Conservation (phyloP, 2,888 invertebrate genomes). For the Cephus rjabovi region DNA sequence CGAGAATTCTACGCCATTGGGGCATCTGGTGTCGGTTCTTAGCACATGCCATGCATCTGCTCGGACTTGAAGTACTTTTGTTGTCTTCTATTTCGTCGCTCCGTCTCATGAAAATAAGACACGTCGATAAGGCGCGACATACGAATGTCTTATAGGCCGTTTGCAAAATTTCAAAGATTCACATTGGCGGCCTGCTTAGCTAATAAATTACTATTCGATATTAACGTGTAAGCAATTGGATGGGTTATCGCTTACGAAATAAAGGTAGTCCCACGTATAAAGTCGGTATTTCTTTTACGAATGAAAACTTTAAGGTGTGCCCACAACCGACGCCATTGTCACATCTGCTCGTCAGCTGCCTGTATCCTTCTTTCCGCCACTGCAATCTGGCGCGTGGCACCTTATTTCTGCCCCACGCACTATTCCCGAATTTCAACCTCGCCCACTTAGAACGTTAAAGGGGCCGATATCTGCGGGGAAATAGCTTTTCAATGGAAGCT, state of each 20-base stretch:
- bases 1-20: constrained; percentile 57
- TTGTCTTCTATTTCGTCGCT: constrained; percentile 51
- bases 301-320: not conserved
- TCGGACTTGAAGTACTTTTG: constrained; percentile 58
- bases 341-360: constrained; percentile 23
- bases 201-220: not conserved
- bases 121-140: constrained; percentile 28
- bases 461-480: not conserved
- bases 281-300: not conserved
- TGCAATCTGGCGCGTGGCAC: constrained; percentile 22
- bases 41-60: constrained; percentile 66
- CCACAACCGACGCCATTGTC: constrained; percentile 17
- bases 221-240: not conserved
- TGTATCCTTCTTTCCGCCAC: constrained; percentile 8
- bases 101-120: constrained; percentile 49
- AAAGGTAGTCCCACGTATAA: not conserved
- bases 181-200: not conserved
- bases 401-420: not conserved
- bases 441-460: not conserved
- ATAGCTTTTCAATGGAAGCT: not conserved
- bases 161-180: not conserved
- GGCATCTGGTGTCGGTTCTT: constrained; percentile 62
- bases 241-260: not conserved
- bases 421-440: not conserved
- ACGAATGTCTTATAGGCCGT: not conserved